phyloP scores from a whole-genome alignment of 1,140 invertebrate genomes.

The Phthorimaea operculella region DNA sequence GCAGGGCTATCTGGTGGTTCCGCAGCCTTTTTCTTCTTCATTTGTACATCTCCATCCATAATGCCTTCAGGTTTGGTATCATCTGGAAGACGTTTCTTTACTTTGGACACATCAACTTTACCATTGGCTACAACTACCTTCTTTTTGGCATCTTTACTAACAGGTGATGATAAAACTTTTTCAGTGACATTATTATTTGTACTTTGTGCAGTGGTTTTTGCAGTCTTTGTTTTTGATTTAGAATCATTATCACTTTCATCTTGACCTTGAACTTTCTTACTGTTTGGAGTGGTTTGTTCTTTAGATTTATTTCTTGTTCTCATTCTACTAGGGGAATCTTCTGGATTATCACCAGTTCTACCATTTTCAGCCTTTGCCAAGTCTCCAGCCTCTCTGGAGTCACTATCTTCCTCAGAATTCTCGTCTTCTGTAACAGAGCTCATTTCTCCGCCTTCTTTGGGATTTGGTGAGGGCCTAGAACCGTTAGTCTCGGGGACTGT shows the following conservation, averaged over 20 bases:
- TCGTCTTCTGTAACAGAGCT: slow-evolving; percentile 96
- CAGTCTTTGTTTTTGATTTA: slow-evolving; percentile 65
- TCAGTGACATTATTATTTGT: slow-evolving; percentile 59
- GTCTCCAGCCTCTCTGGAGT: slow-evolving; percentile 73
- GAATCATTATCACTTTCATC: slow-evolving; percentile 75
- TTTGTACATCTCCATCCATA: slow-evolving; percentile 72
- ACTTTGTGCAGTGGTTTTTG: slow-evolving; percentile 51
- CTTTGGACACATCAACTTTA: slow-evolving; percentile 73
- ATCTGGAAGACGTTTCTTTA: slow-evolving; percentile 76
- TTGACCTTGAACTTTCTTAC: slow-evolving; percentile 71
- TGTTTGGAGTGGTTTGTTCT: slow-evolving; percentile 75
- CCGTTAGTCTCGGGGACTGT: slow-evolving; percentile 64
- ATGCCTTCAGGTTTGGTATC: slow-evolving; percentile 64
- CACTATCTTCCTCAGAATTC: slow-evolving; percentile 91
- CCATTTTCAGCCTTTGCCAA: slow-evolving; percentile 50
- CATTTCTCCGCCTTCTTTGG: slow-evolving; percentile 75
- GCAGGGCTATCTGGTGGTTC: slow-evolving; percentile 78
- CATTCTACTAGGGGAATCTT: slow-evolving; percentile 86
- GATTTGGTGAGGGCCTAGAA: slow-evolving; percentile 71
- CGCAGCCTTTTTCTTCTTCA: slow-evolving; percentile 79
- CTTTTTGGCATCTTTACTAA: slow-evolving; percentile 71
- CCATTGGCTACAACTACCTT: slow-evolving; percentile 74
- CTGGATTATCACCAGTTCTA: slow-evolving; percentile 76
- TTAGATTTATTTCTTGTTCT: slow-evolving; percentile 87
- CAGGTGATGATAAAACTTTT: slow-evolving; percentile 69